phyloP scores from a whole-genome alignment of 1,140 invertebrate species.

The Ips typographus region DNA sequence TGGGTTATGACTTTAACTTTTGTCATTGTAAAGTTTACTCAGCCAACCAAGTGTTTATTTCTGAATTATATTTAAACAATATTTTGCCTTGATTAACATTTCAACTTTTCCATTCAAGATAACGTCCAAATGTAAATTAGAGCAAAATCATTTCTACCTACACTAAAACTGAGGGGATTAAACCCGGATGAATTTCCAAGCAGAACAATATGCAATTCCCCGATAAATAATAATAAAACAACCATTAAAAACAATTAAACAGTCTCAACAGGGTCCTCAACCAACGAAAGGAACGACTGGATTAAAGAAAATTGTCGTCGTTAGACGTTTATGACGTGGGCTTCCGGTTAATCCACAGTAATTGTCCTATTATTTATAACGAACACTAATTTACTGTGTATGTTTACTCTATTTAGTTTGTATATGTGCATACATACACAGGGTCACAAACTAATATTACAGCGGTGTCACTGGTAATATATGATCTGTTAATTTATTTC shows the following conservation, averaged over 20 bases:
- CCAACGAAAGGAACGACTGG: neutral
- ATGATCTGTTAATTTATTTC: neutral
- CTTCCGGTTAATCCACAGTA: constrained; percentile 26
- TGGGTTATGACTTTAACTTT: too few species aligned
- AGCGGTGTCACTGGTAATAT: constrained; percentile 2
- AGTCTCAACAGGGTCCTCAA: constrained; percentile 13
- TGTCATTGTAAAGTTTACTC: too few species aligned
- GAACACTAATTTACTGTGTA: constrained; percentile 19
- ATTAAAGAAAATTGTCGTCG: constrained; percentile 21
- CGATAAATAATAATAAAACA: constrained; percentile 4
- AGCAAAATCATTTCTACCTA: neutral
- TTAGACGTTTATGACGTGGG: constrained; percentile 19
- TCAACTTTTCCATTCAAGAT: neutral
- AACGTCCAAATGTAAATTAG: neutral
- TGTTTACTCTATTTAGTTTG: constrained; percentile 25
- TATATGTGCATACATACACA: constrained; percentile 6
- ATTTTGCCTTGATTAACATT: neutral
- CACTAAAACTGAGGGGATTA: neutral
- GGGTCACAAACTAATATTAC: constrained; percentile 17
- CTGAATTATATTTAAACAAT: constrained; percentile 1
- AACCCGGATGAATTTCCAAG: neutral
- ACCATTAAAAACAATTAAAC: constrained; percentile 12
- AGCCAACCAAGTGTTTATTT: neutral
- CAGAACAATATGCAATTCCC: neutral
- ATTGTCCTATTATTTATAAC: constrained; percentile 27